Evolutionary conservation across 2,888 invertebrate genomes (phyloP).

Genomic region (Mesorhabditis sp.): DNA sequence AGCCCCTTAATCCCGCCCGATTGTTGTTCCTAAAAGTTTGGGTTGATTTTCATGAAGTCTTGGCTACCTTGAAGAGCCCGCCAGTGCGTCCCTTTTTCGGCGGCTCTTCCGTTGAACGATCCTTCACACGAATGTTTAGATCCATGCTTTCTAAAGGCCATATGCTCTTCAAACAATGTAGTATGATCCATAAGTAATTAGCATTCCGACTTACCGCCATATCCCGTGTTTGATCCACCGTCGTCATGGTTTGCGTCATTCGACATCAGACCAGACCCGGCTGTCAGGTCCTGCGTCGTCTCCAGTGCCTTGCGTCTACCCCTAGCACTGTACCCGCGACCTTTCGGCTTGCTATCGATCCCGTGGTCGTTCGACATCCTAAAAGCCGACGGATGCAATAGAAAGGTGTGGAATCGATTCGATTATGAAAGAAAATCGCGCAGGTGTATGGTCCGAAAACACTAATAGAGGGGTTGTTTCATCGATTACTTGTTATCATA

Average conservation of each 20-base stretch:
- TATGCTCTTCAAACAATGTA: too few relatives aligned
- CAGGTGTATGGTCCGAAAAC: too few relatives aligned
- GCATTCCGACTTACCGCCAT: too few relatives aligned
- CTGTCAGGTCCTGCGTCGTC: neutral
- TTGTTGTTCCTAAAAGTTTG: neutral
- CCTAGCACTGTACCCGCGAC: neutral
- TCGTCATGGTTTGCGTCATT: neutral
- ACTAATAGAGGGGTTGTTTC: too few relatives aligned
- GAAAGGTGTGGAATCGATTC: too few relatives aligned
- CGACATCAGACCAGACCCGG: neutral
- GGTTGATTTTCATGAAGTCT: constrained; percentile 2
- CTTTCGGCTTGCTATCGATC: constrained; percentile 4
- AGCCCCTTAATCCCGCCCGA: constrained; percentile 18
- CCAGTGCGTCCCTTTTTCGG: constrained; percentile 23
- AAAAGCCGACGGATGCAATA: too few relatives aligned
- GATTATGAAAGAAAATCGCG: too few relatives aligned
- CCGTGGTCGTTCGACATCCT: neutral
- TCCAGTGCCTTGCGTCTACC: neutral
- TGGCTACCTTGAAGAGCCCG: constrained; percentile 17
- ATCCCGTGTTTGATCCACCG: too few relatives aligned
- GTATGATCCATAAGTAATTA: too few relatives aligned
- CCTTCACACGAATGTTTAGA: constrained; percentile 36
- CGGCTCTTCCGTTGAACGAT: constrained; percentile 20
- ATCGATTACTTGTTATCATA: too few relatives aligned
- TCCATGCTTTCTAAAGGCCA: constrained; percentile 24